Base-by-base conservation (phyloP, 2,888 invertebrate genomes). In the Eubasilissa splendida region DNA sequence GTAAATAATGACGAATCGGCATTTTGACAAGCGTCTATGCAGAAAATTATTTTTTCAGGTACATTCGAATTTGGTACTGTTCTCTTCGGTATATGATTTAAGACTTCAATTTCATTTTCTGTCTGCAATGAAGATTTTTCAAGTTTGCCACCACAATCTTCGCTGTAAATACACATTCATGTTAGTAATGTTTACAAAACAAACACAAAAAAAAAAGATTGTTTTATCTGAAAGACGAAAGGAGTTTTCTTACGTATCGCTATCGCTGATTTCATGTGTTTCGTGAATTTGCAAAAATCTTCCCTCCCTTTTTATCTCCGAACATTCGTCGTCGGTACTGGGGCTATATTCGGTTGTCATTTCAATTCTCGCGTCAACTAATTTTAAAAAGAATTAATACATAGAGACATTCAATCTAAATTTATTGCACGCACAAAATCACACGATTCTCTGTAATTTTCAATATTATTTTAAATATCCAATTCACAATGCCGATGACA, bases 31-130 rank as follows among this genome's bases (percentile, higher is more conserved):
- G 92, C 87, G 86, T 94, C 94, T 80, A 94, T 87, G 81, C 93
- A 92, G 76, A 94, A 87, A 42, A 94, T 88, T 59, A 94, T 93
- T 85, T 89, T 92, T 86, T 94, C 94, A 0, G 92, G 92, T 7
- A 92, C 88, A 87, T 93, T 92, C 8, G 88, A 87, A 86, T 90
- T 89, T 4, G 91, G 90, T 77, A 91, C 86, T 81, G 88, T 89
- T 1, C 89, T 89, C 84, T 90, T 90, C 78, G 88, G 88, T 70
- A 84, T 74, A 60, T 77, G 80, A 9, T 82, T 63, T 53, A 81
- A 60, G 58, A 81, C 74, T 11, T 83, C 82, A 33, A 81, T 79
- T 3, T 68, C 31, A 33, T 79, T 77, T 66, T 63, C 77, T 3
- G 73, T 60, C 65, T 79, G 68, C 10, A 75, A 42, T 53, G 71